Evolutionary conservation across 2,113 vertebrate species (phyloP), one percentile per base, ranked within the genome.

Genomic region (Sapayoa aenigma): DNA sequence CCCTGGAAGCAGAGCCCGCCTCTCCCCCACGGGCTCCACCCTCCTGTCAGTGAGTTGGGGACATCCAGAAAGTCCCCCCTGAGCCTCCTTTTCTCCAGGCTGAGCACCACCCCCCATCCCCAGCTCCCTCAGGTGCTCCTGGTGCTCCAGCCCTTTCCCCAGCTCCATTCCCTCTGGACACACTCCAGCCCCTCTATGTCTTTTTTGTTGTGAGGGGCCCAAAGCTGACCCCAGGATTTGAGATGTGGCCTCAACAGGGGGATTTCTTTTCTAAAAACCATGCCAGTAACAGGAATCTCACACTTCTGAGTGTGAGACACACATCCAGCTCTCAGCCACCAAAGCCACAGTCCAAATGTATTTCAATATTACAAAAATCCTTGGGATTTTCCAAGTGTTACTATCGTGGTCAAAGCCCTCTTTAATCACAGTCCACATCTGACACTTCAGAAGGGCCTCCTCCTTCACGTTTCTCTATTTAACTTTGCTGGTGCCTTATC

Each of bases 331-430:
- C 53, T 46, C 39, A 5, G 77, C 72, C 21, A 10, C 59, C 74
- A 15, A 52, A 44, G 67, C 7, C 24, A 0, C 1, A 0, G n/a
- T 9, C 80, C 31, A 18, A 39, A 46, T 0, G 1, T 28, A 9
- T 16, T 73, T 22, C 42, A 24, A 2, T 21, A 2, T n/a, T 4
- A 5, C 46, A 66, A 14, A 47, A 28, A 18, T 44, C 27, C 35
- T 44, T 63, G 69, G 59, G 49, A 2, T n/a, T 81, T 75, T 18
- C 82, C 85, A 28, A 35, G 76, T 3, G 72, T 33, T 72, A 3
- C 37, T 28, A 4, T 9, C 6, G 4, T 30, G 82, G 78, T 19
- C 92, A 44, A 9, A 66, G 84, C 87, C 52, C 23, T 47, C 59
- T 69, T 84, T 44, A 60, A 66, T 66, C 89, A 35, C 60, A 44